Conservation (phyloP, 2,888 invertebrate species). For the Arge pagana region DNA sequence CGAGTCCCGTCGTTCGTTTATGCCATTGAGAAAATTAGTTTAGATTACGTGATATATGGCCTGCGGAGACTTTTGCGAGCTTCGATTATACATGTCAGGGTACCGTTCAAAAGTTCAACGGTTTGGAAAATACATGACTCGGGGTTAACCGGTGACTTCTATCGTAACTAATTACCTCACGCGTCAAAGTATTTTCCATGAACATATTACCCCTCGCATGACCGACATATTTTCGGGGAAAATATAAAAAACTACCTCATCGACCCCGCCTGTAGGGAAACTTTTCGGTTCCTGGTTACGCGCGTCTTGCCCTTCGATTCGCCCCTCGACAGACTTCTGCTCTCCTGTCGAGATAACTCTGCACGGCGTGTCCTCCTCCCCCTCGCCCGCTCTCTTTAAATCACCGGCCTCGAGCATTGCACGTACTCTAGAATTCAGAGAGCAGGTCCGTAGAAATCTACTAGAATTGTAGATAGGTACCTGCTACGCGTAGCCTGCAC, state of each 20-base stretch:
- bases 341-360: too few relatives aligned
- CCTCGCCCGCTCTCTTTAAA: too few relatives aligned
- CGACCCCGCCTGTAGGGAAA: too few relatives aligned
- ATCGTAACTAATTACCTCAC: too few relatives aligned
- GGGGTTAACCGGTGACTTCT: not conserved
- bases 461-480: conserved; percentile 54
- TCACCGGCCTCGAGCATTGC: conserved; percentile 44
- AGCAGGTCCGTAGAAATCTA: conserved; percentile 36
- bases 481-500: conserved; percentile 5
- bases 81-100: conserved; percentile 18
- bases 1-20: conserved; percentile 18
- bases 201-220: too few relatives aligned
- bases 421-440: conserved; percentile 42
- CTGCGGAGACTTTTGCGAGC: conserved; percentile 10
- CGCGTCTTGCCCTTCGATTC: too few relatives aligned
- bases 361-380: too few relatives aligned
- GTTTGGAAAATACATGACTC: conserved; percentile 2
- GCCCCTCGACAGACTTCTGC: too few relatives aligned
- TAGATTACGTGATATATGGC: conserved; percentile 20
- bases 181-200: too few relatives aligned
- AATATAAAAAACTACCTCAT: too few relatives aligned
- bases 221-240: too few relatives aligned
- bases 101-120: conserved; percentile 14
- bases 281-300: too few relatives aligned
- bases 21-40: conserved; percentile 21